Evolutionary conservation across 2,888 invertebrate species (phyloP).

Genomic region (Autographa pulchrina): DNA sequence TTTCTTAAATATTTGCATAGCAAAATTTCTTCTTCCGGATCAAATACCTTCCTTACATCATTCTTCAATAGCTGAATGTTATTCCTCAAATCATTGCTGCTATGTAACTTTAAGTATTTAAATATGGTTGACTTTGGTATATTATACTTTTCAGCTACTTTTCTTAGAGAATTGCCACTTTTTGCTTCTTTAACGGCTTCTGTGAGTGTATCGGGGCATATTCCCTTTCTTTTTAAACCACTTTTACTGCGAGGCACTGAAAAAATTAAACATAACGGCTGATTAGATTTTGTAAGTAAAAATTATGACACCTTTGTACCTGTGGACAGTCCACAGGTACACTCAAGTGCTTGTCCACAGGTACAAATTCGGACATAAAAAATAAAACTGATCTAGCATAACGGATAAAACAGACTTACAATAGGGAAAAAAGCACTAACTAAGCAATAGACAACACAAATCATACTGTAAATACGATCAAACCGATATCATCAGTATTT

Average conservation of each 20-base stretch:
- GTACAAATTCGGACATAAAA: constrained; percentile 28
- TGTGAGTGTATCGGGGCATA: constrained; percentile 28
- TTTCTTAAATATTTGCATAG: constrained; percentile 44
- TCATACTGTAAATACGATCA: constrained; percentile 14
- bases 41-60: constrained; percentile 50
- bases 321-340: constrained; percentile 42
- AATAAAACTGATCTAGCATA: constrained; percentile 22
- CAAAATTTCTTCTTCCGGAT: constrained; percentile 45
- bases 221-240: constrained; percentile 22
- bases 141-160: constrained; percentile 27
- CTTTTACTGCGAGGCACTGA: constrained; percentile 30
- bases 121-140: constrained; percentile 46
- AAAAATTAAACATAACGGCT: constrained; percentile 10
- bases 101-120: constrained; percentile 28
- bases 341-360: constrained; percentile 21
- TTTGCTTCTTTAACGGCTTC: constrained; percentile 26
- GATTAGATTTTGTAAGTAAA: constrained; percentile 16
- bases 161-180: constrained; percentile 18
- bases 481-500: constrained; percentile 8
- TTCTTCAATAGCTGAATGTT: constrained; percentile 38
- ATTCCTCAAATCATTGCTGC: constrained; percentile 26
- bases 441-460: constrained; percentile 11
- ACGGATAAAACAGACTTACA: constrained; percentile 8
- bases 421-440: not conserved
- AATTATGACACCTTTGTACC: constrained; percentile 27